Percentiles rank a stretch among this genome's conserved stretches.
phyloP scores from a whole-genome alignment of 1,140 invertebrate genomes.

The Plectrocnemia conspersa region DNA sequence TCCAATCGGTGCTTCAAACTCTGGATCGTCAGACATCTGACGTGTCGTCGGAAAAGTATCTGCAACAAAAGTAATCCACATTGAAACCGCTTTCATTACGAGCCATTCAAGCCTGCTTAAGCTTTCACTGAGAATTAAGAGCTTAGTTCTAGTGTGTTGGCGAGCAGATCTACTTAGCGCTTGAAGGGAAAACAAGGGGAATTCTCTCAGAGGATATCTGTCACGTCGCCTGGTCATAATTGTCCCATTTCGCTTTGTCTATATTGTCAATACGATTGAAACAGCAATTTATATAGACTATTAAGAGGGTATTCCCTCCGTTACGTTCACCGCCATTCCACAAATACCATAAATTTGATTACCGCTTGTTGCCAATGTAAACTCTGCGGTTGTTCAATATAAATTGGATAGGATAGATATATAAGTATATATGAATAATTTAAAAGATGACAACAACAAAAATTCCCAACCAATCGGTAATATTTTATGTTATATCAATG shows the following conservation, averaged over 20 bases:
- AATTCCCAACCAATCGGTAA: too few species aligned
- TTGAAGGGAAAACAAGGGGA: slow-evolving; percentile 3
- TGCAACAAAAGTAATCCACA: slow-evolving; percentile 30
- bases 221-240: slow-evolving; percentile 1
- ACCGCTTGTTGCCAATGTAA: not conserved
- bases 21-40: slow-evolving; percentile 52
- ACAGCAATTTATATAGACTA: slow-evolving; percentile 4
- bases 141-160: too few species aligned
- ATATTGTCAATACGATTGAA: slow-evolving; percentile 8
- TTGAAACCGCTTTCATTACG: too few species aligned
- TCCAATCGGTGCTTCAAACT: slow-evolving; percentile 71
- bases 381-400: not conserved
- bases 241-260: slow-evolving; percentile 9
- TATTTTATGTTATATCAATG: too few species aligned
- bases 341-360: slow-evolving; percentile 8
- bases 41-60: slow-evolving; percentile 27
- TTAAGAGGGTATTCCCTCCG: not conserved
- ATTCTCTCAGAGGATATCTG: not conserved
- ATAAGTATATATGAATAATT: too few species aligned
- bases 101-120: too few species aligned
- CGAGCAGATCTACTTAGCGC: too few species aligned
- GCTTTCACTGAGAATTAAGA: too few species aligned
- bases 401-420: not conserved
- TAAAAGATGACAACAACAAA: too few species aligned
- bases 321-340: not conserved